Conservation (phyloP, 1,140 invertebrate species). For the Camponotus floridanus region DNA sequence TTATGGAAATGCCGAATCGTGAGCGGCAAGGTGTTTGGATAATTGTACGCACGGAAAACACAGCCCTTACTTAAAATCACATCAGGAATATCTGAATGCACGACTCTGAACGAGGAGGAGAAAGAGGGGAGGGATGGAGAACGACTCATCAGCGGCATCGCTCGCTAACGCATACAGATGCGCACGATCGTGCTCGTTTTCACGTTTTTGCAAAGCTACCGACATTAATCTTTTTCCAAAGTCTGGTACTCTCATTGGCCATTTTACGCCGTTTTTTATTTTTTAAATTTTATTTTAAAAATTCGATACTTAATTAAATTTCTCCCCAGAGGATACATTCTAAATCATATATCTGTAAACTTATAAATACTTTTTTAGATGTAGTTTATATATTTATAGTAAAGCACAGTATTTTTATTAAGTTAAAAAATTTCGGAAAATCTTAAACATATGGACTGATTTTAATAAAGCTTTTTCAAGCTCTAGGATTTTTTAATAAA, state of each 20-base stretch:
- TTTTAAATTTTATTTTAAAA: background rate
- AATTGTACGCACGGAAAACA: constrained; percentile 77
- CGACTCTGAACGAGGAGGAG: background rate
- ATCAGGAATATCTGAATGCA: constrained; percentile 74
- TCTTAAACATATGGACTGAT: too few species aligned
- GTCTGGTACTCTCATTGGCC: constrained; percentile 3
- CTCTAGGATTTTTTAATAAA: too few species aligned
- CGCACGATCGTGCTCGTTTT: constrained; percentile 12
- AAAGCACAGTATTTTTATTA: too few species aligned
- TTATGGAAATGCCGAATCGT: constrained; percentile 76
- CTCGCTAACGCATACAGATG: background rate
- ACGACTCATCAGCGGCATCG: constrained; percentile 34
- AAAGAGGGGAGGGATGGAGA: too few species aligned
- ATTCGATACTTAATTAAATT: background rate
- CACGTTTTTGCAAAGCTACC: constrained; percentile 40
- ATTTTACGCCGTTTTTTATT: background rate
- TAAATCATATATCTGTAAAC: background rate
- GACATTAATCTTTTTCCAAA: background rate
- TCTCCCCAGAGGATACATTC: background rate
- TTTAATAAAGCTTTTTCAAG: too few species aligned
- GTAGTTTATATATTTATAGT: too few species aligned
- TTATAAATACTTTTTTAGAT: background rate
- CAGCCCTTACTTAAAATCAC: constrained; percentile 83
- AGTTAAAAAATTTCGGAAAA: too few species aligned
- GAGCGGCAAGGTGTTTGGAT: constrained; percentile 81